Evolutionary conservation across 2,888 invertebrate genomes (phyloP), one percentile per base, ranked within the genome.

Genomic region (Scaptomyza tumidula): DNA sequence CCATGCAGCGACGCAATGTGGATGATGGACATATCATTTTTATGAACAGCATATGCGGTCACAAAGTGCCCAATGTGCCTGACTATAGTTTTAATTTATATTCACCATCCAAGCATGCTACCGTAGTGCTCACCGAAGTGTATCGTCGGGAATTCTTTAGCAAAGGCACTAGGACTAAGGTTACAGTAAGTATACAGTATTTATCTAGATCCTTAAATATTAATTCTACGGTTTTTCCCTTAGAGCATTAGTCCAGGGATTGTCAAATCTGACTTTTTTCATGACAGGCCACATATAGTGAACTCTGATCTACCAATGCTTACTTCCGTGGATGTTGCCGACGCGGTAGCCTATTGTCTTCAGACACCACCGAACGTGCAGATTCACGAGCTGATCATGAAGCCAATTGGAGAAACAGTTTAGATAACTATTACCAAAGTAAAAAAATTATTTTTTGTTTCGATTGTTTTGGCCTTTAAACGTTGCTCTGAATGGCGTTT

Each of bases 211-310:
- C 29, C 7, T 7, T 7, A 29, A 29, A 29, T 29, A 29, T 7
- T 6, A 29, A 5, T 29, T 5, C 7, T 7, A 13, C 5, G 0
- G 0, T 46, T 41, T 19, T n/a, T 9, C n/a, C 1, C 2, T 7
- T n/a, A 73, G 90, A 91, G 89, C 54, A 76, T 91, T 11, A 90
- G 90, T 56, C 90, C 91, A 1, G 91, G 90, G 0, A 64, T 71
- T 0, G 89, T 87, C 2, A 53, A 78, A 4, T 90, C 90, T 0
- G 86, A 90, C 50, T 83, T 90, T 3, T 73, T 86, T 19, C 65
- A 82, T 4, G 69, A 76, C 24, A 31, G 29, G 3, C 14, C 29
- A 31, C 11, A 7, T 29, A 0, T 10, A n/a, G 11, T 41, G 0
- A 10, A 53, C 1, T n/a, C 43, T 2, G 55, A 45, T n/a, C 65